Evolutionary conservation across 2,797 vertebrate genomes (phyloP).

Genomic region (Anguilla obscura): DNA sequence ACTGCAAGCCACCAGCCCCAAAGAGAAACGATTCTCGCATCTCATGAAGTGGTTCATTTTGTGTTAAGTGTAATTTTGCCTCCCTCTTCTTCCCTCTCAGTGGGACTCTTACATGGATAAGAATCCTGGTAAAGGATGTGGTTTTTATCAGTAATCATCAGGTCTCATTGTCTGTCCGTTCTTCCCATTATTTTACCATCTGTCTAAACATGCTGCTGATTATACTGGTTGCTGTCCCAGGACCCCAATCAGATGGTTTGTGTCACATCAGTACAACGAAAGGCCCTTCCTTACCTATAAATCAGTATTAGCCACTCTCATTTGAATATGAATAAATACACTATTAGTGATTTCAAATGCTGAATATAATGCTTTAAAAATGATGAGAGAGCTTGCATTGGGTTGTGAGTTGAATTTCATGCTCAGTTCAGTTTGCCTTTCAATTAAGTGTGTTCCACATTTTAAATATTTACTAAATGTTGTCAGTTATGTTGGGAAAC

Average conservation of each 20-base stretch:
- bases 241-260: neutral
- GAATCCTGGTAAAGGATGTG: neutral
- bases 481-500: neutral
- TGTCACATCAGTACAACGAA: neutral
- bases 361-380: neutral
- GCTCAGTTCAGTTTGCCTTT: neutral
- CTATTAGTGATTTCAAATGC: neutral
- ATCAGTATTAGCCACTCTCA: neutral
- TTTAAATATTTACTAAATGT: neutral
- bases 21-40: too few relatives aligned
- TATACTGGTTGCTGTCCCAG: neutral
- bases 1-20: too few relatives aligned
- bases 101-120: neutral
- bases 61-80: too few relatives aligned
- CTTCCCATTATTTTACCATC: neutral
- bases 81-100: neutral
- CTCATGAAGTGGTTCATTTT: too few relatives aligned
- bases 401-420: neutral
- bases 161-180: neutral
- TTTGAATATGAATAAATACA: neutral
- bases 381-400: neutral
- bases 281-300: neutral
- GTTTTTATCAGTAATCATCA: neutral
- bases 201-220: neutral
- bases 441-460: neutral